Percentiles rank a stretch among this genome's conserved stretches.
These are phyloP conservation scores for Protobothrops mucrosquamatus DNA, from an alignment of 2,113 vertebrate species.

Conservation along the genomic window DNA sequence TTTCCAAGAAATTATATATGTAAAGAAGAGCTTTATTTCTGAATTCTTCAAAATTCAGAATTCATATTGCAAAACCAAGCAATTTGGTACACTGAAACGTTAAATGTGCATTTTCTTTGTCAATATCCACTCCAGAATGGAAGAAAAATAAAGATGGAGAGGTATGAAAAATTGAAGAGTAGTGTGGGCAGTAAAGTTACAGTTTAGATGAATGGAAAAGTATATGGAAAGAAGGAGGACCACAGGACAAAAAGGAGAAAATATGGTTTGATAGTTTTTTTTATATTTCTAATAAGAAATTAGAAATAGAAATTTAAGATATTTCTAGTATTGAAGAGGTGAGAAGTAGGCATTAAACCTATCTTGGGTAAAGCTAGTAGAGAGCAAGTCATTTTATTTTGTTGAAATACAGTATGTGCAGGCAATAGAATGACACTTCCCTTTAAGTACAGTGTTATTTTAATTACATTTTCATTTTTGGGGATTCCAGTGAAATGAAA, in stretches of 20 bases:
- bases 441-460: background rate
- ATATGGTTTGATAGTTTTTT: background rate
- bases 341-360: background rate
- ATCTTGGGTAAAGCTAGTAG: background rate
- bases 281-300: background rate
- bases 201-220: background rate
- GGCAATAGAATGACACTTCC: background rate
- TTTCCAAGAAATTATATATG: background rate
- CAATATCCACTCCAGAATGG: background rate
- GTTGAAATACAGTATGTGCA: background rate
- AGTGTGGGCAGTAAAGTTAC: background rate
- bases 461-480: background rate
- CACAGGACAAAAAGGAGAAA: background rate
- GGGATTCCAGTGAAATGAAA: constrained; percentile 85
- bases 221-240: too few species aligned
- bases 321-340: background rate
- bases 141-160: background rate
- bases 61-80: background rate
- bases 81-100: background rate
- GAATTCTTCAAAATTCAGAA: background rate
- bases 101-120: background rate
- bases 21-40: background rate
- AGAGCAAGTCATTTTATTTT: background rate
- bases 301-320: background rate
- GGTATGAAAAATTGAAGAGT: too few species aligned